These are phyloP conservation scores for Electrophaes corylata DNA, from an alignment of 2,888 invertebrate species.

Conservation along the genomic window DNA sequence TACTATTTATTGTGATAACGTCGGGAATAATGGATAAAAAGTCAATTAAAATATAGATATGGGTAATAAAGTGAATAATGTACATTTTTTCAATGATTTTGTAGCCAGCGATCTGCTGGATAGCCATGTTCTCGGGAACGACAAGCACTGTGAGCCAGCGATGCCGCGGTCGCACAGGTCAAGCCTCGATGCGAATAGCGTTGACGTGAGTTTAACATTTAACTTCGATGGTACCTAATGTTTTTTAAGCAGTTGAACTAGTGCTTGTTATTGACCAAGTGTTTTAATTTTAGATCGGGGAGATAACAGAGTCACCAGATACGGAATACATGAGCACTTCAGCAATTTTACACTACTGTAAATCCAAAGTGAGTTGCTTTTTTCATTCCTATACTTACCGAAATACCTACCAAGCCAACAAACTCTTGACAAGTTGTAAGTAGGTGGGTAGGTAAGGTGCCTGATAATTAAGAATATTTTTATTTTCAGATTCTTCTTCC, in stretches of 20 bases:
- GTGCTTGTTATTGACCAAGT: conserved; percentile 5
- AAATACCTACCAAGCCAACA: not conserved
- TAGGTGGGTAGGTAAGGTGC: not conserved
- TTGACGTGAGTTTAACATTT: conserved; percentile 70
- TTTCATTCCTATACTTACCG: not conserved
- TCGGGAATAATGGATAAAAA: conserved; percentile 64
- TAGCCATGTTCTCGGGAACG: conserved; percentile 77
- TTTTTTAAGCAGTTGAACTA: not conserved
- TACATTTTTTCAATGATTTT: conserved; percentile 69
- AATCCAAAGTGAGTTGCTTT: conserved; percentile 84
- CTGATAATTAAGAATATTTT: not conserved
- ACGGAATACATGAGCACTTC: conserved; percentile 89
- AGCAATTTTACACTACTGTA: conserved; percentile 91
- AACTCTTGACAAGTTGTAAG: not conserved
- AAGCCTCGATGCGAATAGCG: conserved; percentile 76
- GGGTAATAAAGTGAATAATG: conserved; percentile 75
- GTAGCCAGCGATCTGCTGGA: conserved; percentile 80
- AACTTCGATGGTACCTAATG: not conserved
- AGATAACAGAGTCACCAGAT: conserved; percentile 87
- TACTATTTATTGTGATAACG: conserved; percentile 62
- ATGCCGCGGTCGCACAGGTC: conserved; percentile 77
- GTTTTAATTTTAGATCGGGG: conserved; percentile 84
- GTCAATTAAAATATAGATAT: conserved; percentile 73
- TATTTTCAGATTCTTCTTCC: conserved; percentile 87
- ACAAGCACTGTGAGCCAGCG: conserved; percentile 66